Base-by-base conservation (phyloP, 2,888 invertebrate species). In the Alentia gelatinosa region DNA sequence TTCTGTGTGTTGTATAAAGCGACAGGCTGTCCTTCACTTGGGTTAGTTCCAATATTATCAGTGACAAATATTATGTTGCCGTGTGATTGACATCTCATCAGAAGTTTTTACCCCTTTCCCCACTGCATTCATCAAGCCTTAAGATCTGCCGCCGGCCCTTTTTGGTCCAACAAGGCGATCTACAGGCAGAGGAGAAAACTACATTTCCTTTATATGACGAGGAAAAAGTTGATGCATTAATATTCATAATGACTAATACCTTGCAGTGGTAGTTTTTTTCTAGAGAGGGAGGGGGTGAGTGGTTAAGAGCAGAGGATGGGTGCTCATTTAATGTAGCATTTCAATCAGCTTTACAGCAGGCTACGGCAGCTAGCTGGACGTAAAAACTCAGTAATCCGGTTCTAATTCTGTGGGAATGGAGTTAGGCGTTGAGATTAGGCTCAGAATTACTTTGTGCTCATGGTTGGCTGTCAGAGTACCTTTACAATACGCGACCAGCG, bases 321-420 rank as follows among this genome's bases (percentile, higher is more conserved):
- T n/a, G 37, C 39, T 79, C 79, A 79, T 79, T 79, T 79, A 79
- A 79, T 79, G 79, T 79, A 79, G 79, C 79, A 79, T 79, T 79
- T 79, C 79, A 79, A 79, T 79, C 79, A 79, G 79, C 39, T 68
- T 68, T 68, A 68, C 30, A 3, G 68, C 30, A 30, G 39, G 39
- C 37, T 23, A 39, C 15, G 79, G 37, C 37, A 35, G n/a, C 79
- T 79, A 79, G 79, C 79, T 37, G 79, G n/a, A 19, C 12, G n/a
- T 79, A 35, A 79, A 79, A 79, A 79, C 35, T 26, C n/a, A 12
- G 15, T 79, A 79, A 79, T 79, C 79, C 39, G 79, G 4, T 37
- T 79, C 79, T 79, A 79, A 79, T 79, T 9, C 79, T 35, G n/a
- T 19, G 79, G 79, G 39, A 79, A 79, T 79, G 79, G 79, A 79